Percentiles rank a stretch among this genome's conserved stretches.
phyloP scores from a whole-genome alignment of 2,888 invertebrate species.

The Sylvicola cinctus region DNA sequence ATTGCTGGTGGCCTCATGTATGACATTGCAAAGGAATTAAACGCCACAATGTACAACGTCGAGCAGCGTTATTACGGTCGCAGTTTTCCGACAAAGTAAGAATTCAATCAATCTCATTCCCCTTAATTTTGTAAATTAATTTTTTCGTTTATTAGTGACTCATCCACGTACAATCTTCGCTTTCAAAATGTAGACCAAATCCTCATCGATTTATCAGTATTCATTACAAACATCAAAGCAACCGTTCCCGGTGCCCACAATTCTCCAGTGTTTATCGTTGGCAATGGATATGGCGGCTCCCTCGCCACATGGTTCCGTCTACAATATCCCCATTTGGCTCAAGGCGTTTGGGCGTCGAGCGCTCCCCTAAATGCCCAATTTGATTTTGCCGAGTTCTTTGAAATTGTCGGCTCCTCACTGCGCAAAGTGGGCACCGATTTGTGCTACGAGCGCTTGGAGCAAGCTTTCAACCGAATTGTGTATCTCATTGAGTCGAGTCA shows the following conservation, averaged over 20 bases:
- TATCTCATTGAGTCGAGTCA: constrained; percentile 2
- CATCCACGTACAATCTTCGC: constrained; percentile 26
- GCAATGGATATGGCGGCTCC: constrained; percentile 26
- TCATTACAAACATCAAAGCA: constrained; percentile 26
- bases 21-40: constrained; percentile 22
- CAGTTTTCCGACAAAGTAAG: constrained; percentile 33
- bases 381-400: constrained; percentile 6
- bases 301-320: constrained; percentile 36
- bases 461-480: constrained; percentile 5
- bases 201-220: constrained; percentile 34
- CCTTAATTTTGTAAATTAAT: no score
- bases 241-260: constrained; percentile 1
- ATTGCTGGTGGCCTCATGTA: constrained; percentile 23
- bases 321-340: constrained; percentile 32
- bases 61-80: constrained; percentile 44
- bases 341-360: constrained; percentile 33
- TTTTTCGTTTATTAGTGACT: no score
- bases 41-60: constrained; percentile 31
- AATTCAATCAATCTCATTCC: constrained; percentile 3
- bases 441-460: constrained; percentile 4
- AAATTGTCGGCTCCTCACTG: constrained; percentile 5
- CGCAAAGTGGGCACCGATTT: constrained; percentile 4
- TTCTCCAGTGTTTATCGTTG: constrained; percentile 11
- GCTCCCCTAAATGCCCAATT: constrained; percentile 25
- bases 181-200: constrained; percentile 37